A percentile compares a stretch with the other conserved stretches of the same genome.
Evolutionary conservation across 2,113 vertebrate species (phyloP).

Genomic region (Rhizomys pruinosus): DNA sequence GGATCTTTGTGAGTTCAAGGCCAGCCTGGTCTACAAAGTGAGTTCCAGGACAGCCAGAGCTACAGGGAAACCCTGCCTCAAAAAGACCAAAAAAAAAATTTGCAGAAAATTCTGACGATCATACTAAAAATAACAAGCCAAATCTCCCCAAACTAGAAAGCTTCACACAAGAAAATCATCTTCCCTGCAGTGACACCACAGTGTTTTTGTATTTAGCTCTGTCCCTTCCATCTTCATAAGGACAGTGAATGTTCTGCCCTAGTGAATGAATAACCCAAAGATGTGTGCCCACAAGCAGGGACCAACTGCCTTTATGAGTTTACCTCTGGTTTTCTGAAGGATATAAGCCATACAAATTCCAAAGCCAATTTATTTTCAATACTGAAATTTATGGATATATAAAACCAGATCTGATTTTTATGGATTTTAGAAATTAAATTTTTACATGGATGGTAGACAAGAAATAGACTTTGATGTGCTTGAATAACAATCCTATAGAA

Average conservation of each 20-base stretch:
- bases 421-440: neutral
- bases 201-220: neutral
- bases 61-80: no score
- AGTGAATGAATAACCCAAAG: neutral
- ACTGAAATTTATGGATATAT: neutral
- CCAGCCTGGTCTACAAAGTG: no score
- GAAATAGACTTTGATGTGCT: neutral
- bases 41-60: no score
- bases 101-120: neutral
- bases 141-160: neutral
- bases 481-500: neutral
- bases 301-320: neutral
- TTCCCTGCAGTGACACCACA: neutral
- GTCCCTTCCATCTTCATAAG: neutral
- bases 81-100: no score
- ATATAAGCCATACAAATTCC: neutral
- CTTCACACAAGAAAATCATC: neutral
- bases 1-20: no score
- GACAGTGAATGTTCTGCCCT: neutral
- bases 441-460: neutral
- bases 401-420: neutral
- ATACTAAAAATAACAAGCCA: neutral
- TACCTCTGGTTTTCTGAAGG: conserved; percentile 4
- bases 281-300: neutral
- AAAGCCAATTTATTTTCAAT: neutral